Conservation (phyloP, 1,140 invertebrate genomes). For the Asbolus verrucosus region DNA sequence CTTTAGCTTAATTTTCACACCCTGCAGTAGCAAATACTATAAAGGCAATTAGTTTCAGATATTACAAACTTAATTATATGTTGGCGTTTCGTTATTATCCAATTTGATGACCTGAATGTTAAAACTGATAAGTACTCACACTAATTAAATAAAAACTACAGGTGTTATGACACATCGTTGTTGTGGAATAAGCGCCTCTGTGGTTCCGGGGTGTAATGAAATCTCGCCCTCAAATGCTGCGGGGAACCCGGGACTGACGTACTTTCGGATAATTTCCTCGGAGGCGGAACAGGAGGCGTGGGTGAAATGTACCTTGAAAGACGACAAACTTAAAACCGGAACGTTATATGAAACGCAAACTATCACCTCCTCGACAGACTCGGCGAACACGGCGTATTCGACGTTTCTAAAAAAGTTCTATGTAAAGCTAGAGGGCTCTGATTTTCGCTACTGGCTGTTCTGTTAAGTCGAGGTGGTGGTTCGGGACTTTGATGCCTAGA, state of each 20-base stretch:
- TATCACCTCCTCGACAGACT: conserved; percentile 74
- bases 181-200: conserved; percentile 70
- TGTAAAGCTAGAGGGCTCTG: conserved; percentile 73
- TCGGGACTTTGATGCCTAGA: conserved; percentile 72
- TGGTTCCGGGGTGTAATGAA: conserved; percentile 80
- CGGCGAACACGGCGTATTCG: conserved; percentile 67
- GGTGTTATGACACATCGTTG: conserved; percentile 61
- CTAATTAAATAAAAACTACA: conserved; percentile 10
- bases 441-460: conserved; percentile 63
- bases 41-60: conserved; percentile 42
- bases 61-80: conserved; percentile 37
- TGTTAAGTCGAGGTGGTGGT: conserved; percentile 75
- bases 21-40: conserved; percentile 27
- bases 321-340: too few relatives aligned
- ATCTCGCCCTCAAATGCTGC: conserved; percentile 73
- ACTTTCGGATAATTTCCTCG: conserved; percentile 75
- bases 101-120: conserved; percentile 5
- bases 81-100: conserved; percentile 24
- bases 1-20: conserved; percentile 7
- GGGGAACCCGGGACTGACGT: conserved; percentile 77
- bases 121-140: conserved; percentile 47
- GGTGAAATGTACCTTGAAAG: conserved; percentile 72
- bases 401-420: conserved; percentile 71
- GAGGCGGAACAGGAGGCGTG: conserved; percentile 77
- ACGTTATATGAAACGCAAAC: too few relatives aligned